These are phyloP conservation scores for Orthonyx spaldingii DNA, from an alignment of 2,113 vertebrate genomes.

Conservation along the genomic window DNA sequence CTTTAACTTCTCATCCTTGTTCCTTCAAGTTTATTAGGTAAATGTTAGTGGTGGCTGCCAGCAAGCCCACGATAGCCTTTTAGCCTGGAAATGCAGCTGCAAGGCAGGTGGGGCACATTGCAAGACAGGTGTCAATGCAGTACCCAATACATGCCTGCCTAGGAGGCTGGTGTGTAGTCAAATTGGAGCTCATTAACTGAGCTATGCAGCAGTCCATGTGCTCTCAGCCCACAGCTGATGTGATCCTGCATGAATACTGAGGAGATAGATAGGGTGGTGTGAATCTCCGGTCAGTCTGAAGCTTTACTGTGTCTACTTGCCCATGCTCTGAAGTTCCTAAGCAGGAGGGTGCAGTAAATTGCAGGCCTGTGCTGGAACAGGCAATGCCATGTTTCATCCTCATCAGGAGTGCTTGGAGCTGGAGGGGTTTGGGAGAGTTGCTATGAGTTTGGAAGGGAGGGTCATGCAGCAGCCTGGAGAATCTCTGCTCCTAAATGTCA, in stretches of 20 bases:
- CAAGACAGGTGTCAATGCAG: not conserved
- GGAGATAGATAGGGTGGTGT: not conserved
- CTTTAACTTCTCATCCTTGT: not conserved
- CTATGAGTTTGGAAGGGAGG: not conserved
- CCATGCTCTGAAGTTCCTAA: not conserved
- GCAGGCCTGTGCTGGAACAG: not conserved
- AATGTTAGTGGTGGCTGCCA: not conserved
- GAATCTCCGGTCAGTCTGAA: not conserved
- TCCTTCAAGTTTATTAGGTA: not conserved
- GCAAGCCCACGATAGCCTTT: rapidly evolving
- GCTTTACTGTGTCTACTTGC: not conserved
- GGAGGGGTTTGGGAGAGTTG: not conserved
- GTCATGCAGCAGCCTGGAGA: not conserved
- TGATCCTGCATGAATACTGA: not conserved
- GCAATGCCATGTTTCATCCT: not conserved
- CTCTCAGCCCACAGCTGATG: not conserved
- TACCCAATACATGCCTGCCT: not conserved
- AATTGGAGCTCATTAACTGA: not conserved
- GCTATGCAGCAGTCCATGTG: not conserved
- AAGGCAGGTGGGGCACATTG: not conserved
- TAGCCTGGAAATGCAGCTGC: not conserved
- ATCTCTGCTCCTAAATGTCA: not conserved
- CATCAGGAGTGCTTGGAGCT: not conserved
- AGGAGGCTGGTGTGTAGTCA: not conserved
- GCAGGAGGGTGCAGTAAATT: not conserved